Percentiles rank a stretch among this genome's conserved stretches.
Evolutionary conservation across 2,797 vertebrate genomes (phyloP).

Genomic region (Spatula versicolor): DNA sequence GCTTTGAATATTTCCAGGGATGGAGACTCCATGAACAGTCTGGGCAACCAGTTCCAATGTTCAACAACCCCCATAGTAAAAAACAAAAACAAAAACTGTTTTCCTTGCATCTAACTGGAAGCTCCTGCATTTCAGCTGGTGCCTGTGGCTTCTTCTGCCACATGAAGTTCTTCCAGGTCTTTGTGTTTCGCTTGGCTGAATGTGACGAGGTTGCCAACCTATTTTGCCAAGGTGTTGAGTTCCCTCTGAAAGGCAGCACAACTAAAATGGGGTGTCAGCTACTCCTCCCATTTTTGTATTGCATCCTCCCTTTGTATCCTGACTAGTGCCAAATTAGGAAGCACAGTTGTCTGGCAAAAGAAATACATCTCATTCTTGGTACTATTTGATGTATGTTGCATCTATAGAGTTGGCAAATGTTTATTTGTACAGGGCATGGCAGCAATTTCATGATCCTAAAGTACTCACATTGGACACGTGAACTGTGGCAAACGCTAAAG

Average conservation of each 20-base stretch:
- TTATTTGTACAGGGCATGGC: background rate
- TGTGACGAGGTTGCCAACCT: accelerated
- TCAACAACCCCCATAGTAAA: background rate
- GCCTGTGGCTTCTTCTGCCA: background rate
- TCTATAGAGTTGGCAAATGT: background rate
- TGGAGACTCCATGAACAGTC: background rate
- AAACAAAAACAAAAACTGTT: background rate
- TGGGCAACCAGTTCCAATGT: background rate
- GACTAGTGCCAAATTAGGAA: background rate
- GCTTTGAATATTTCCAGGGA: background rate
- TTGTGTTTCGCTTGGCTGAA: background rate
- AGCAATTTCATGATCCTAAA: background rate
- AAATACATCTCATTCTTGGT: background rate
- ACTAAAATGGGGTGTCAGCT: too few species aligned
- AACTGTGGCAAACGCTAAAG: background rate
- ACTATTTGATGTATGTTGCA: background rate
- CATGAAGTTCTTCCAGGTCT: background rate
- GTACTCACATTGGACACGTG: background rate
- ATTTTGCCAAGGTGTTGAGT: background rate
- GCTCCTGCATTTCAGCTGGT: background rate
- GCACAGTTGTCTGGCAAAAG: background rate
- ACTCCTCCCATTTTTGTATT: background rate
- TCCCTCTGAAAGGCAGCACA: background rate
- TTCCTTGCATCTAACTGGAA: background rate
- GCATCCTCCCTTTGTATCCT: background rate